Evolutionary conservation across 2,888 invertebrate species (phyloP).

Genomic region (Epinotia ramella): DNA sequence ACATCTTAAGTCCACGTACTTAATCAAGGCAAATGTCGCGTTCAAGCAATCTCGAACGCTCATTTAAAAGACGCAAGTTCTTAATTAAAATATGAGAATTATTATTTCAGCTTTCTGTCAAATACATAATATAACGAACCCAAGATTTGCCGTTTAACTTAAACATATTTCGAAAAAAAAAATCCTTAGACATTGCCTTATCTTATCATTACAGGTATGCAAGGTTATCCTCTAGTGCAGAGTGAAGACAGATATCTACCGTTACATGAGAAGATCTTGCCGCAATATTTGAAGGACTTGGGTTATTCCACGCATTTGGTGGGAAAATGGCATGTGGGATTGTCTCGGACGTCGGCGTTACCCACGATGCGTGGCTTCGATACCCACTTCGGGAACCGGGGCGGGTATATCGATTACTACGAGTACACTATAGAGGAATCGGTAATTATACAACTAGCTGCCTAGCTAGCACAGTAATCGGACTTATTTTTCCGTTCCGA

Average conservation of each 20-base stretch:
- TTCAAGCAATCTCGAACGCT: neutral
- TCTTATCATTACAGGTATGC: constrained; percentile 67
- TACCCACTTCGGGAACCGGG: constrained; percentile 94
- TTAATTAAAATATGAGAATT: neutral
- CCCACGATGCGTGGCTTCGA: constrained; percentile 92
- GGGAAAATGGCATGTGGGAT: constrained; percentile 93
- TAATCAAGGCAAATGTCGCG: neutral
- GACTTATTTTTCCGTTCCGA: no score
- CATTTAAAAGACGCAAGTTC: neutral
- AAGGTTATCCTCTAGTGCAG: constrained; percentile 74
- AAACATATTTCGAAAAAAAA: no score
- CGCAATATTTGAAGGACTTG: constrained; percentile 86
- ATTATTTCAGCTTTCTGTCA: neutral
- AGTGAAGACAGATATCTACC: constrained; percentile 77
- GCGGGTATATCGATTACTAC: constrained; percentile 93
- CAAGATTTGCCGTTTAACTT: neutral
- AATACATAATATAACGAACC: constrained; percentile 13
- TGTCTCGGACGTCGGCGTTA: constrained; percentile 82
- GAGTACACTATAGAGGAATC: constrained; percentile 76
- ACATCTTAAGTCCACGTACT: neutral
- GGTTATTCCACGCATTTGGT: constrained; percentile 92
- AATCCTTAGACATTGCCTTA: constrained; percentile 16
- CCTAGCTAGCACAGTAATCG: neutral
- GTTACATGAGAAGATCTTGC: constrained; percentile 80
- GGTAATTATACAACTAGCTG: constrained; percentile 51